A percentile compares a stretch with the other conserved stretches of the same genome.
Evolutionary conservation across 2,888 invertebrate species (phyloP).

Genomic region (Epinotia demarniana): DNA sequence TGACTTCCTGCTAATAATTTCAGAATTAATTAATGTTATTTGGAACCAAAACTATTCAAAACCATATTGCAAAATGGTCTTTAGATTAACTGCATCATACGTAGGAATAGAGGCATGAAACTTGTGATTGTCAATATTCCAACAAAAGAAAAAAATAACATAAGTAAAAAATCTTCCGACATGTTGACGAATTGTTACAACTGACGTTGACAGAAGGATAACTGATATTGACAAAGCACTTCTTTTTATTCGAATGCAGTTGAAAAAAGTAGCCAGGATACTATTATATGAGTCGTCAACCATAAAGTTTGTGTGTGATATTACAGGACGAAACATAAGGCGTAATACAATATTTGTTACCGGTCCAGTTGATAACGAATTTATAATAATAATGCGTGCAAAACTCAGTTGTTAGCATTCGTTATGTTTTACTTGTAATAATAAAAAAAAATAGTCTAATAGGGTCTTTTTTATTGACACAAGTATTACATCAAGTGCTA

Average conservation of each 20-base stretch:
- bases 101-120: conserved; percentile 6
- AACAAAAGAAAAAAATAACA: conserved; percentile 15
- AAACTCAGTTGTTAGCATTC: too few species aligned
- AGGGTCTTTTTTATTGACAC: too few species aligned
- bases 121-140: conserved; percentile 6
- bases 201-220: not conserved
- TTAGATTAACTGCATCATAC: not conserved
- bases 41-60: too few species aligned
- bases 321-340: too few species aligned
- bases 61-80: not conserved
- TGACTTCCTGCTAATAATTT: not conserved
- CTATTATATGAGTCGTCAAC: too few species aligned
- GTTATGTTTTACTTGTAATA: too few species aligned
- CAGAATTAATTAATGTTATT: not conserved
- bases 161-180: conserved; percentile 11
- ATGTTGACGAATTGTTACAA: not conserved
- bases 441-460: too few species aligned
- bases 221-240: not conserved
- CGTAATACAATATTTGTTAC: too few species aligned
- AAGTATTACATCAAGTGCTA: too few species aligned
- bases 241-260: not conserved
- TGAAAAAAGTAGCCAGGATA: not conserved
- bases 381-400: too few species aligned
- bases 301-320: too few species aligned
- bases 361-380: too few species aligned